Evolutionary conservation across 2,888 invertebrate species (phyloP).

Genomic region (Temnothorax unifasciatus): DNA sequence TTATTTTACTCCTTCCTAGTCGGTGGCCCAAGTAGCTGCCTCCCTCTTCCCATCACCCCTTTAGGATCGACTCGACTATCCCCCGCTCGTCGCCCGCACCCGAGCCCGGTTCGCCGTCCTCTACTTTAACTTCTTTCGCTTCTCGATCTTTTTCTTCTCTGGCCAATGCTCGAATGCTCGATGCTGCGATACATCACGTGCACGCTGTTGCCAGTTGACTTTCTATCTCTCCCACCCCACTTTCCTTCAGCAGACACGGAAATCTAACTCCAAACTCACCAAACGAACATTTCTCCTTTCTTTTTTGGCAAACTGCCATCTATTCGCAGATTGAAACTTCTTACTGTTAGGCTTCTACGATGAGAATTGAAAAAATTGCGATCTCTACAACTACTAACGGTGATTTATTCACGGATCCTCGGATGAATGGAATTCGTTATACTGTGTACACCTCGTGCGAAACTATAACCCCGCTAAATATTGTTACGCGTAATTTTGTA

Average conservation of each 20-base stretch:
- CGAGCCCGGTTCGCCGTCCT: conserved; percentile 58
- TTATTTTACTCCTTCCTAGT: conserved; percentile 82
- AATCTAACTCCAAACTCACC: conserved; percentile 65
- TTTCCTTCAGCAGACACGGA: conserved; percentile 58
- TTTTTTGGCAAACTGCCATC: conserved; percentile 72
- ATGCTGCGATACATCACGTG: conserved; percentile 83
- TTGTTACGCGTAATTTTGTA: conserved; percentile 9
- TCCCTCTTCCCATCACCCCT: conserved; percentile 42
- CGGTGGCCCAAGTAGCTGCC: conserved; percentile 70
- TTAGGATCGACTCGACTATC: conserved; percentile 62
- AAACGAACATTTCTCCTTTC: conserved; percentile 69
- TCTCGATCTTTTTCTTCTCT: conserved; percentile 64
- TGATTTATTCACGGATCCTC: background rate
- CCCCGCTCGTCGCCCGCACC: conserved; percentile 44
- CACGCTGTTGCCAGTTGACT: conserved; percentile 76
- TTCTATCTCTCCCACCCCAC: conserved; percentile 59
- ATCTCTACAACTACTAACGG: background rate
- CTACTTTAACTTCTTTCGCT: conserved; percentile 65
- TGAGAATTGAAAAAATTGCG: conserved; percentile 24
- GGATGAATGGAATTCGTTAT: conserved; percentile 21
- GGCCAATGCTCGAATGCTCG: conserved; percentile 78
- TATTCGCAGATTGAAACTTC: conserved; percentile 56
- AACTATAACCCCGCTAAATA: background rate
- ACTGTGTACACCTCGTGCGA: background rate
- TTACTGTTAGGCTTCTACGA: conserved; percentile 40